phyloP scores from a whole-genome alignment of 2,888 invertebrate species.

The Yponomeuta plumbellus region DNA sequence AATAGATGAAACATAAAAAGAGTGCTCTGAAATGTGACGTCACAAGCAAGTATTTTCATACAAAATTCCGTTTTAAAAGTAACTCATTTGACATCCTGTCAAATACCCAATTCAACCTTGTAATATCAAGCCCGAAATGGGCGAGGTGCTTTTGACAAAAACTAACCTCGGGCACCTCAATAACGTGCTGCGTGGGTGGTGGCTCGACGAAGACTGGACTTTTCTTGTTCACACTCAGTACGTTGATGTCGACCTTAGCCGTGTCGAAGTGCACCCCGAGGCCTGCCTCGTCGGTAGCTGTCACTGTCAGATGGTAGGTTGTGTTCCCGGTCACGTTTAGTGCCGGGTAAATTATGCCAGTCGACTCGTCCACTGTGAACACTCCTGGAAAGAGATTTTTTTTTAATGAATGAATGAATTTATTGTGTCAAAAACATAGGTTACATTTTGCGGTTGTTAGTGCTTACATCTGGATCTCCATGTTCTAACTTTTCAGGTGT shows the following conservation, averaged over 20 bases:
- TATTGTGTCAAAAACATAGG: too few relatives aligned
- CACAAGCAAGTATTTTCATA: too few relatives aligned
- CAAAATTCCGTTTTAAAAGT: too few relatives aligned
- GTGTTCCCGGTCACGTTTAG: constrained; percentile 81
- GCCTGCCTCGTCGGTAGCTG: constrained; percentile 85
- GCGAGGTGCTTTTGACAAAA: too few relatives aligned
- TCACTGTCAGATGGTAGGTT: constrained; percentile 77
- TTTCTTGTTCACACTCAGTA: constrained; percentile 88
- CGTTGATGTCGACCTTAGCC: constrained; percentile 85
- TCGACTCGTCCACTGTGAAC: constrained; percentile 84
- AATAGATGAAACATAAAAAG: too few relatives aligned
- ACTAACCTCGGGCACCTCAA: constrained; percentile 87
- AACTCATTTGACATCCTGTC: too few relatives aligned
- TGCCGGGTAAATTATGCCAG: constrained; percentile 89
- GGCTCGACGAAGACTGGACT: constrained; percentile 89
- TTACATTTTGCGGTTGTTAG: too few relatives aligned
- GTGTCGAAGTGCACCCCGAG: constrained; percentile 79
- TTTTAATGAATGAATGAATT: not conserved
- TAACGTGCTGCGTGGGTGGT: constrained; percentile 76
- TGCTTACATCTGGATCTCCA: too few relatives aligned
- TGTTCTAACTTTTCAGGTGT: too few relatives aligned
- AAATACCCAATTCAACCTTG: too few relatives aligned
- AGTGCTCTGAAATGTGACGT: too few relatives aligned
- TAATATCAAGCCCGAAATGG: too few relatives aligned
- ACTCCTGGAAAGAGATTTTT: constrained; percentile 63